These are phyloP conservation scores for Catostomus latipinnis DNA, from an alignment of 2,797 vertebrate genomes.

Conservation along the genomic window DNA sequence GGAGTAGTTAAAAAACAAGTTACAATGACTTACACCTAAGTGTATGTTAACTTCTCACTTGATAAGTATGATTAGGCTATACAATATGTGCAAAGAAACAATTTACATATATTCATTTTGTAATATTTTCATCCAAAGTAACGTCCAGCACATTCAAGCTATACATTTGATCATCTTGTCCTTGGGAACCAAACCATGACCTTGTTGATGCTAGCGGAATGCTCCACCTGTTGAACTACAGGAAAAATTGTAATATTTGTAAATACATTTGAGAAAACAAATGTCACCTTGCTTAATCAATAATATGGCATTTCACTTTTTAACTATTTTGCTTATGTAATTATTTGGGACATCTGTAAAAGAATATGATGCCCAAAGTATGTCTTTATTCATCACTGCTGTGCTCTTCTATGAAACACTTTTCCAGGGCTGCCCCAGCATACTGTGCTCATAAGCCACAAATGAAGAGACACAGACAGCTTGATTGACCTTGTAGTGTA, in stretches of 20 bases:
- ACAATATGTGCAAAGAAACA: too few species aligned
- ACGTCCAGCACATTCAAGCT: too few species aligned
- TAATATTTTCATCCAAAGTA: too few species aligned
- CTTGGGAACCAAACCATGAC: too few species aligned
- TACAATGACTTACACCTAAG: too few species aligned
- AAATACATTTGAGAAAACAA: neutral
- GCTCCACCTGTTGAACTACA: too few species aligned
- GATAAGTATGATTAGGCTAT: too few species aligned
- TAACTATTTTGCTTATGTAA: slow-evolving; percentile 34
- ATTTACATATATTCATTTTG: too few species aligned
- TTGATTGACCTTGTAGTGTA: slow-evolving; percentile 52
- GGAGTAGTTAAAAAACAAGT: too few species aligned
- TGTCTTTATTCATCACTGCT: slow-evolving; percentile 43
- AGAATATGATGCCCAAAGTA: slow-evolving; percentile 37
- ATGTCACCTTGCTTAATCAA: neutral
- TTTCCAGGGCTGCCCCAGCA: slow-evolving; percentile 33
- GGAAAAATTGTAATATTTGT: neutral
- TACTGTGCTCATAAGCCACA: slow-evolving; percentile 12
- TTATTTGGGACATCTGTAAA: slow-evolving; percentile 29
- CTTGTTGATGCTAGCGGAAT: too few species aligned
- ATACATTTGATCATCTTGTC: too few species aligned
- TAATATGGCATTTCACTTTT: slow-evolving; percentile 12
- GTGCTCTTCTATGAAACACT: slow-evolving; percentile 25
- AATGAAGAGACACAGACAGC: slow-evolving; percentile 31
- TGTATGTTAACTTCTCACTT: too few species aligned